Conservation (phyloP, 1,140 invertebrate genomes). For the Drosophila athabasca region DNA sequence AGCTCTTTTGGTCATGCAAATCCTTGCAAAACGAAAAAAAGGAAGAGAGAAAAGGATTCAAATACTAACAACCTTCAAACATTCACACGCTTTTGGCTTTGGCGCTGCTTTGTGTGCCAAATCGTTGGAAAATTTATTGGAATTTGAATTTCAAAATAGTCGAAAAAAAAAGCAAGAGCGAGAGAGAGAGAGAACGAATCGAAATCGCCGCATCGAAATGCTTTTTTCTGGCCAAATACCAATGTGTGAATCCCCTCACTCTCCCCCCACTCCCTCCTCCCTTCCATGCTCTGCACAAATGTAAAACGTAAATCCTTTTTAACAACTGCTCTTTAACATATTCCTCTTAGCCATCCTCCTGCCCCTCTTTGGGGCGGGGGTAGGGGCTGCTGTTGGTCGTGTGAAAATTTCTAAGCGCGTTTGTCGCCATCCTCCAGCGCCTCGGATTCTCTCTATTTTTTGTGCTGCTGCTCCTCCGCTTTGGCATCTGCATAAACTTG, state of each 20-base stretch:
- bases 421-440: constrained; percentile 61
- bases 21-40: constrained; percentile 18
- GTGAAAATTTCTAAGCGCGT: constrained; percentile 76
- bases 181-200: constrained; percentile 18
- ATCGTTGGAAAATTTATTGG: constrained; percentile 81
- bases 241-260: constrained; percentile 57
- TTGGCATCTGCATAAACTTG: constrained; percentile 79
- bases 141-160: constrained; percentile 80
- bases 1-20: constrained; percentile 61
- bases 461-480: too few species aligned
- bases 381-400: constrained; percentile 36
- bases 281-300: constrained; percentile 51
- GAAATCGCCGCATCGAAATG: constrained; percentile 70
- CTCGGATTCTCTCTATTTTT: constrained; percentile 33
- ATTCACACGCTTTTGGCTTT: constrained; percentile 15
- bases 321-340: constrained; percentile 82
- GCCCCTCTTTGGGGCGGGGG: not conserved
- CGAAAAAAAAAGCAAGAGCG: constrained; percentile 6
- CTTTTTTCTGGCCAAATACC: constrained; percentile 60
- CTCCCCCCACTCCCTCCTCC: not conserved
- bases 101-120: constrained; percentile 70
- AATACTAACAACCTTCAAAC: constrained; percentile 37
- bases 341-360: constrained; percentile 20
- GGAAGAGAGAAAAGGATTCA: constrained; percentile 20
- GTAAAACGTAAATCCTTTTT: constrained; percentile 81